A percentile compares a stretch with the other conserved stretches of the same genome.
Conservation (phyloP, 1,140 invertebrate species). For the Anastatus disparis region DNA sequence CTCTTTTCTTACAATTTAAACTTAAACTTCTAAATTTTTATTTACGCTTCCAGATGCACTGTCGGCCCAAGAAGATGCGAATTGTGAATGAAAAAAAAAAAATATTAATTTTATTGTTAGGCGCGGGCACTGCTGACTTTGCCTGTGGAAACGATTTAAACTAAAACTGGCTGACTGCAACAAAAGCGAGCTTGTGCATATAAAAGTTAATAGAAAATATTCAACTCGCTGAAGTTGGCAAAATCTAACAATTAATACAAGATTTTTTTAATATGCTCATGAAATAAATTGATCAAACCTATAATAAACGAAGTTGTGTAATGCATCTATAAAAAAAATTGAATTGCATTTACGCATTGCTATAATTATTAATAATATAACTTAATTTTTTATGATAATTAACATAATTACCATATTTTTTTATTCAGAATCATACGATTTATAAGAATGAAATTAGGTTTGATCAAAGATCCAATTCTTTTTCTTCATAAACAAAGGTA, state of each 20-base stretch:
- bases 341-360: background rate
- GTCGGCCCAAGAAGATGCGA: constrained; percentile 24
- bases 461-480: background rate
- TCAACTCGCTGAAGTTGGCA: background rate
- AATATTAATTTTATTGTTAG: background rate
- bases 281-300: no score
- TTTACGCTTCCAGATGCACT: constrained; percentile 29
- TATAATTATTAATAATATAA: background rate
- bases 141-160: constrained; percentile 18
- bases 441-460: background rate
- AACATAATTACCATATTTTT: no score
- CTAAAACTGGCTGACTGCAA: constrained; percentile 29
- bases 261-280: background rate
- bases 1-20: constrained; percentile 28
- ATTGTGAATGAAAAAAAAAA: background rate
- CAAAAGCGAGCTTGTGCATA: background rate
- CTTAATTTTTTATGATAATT: background rate
- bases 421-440: no score
- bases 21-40: constrained; percentile 14
- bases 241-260: constrained; percentile 2
- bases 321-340: no score
- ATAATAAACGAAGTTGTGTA: no score
- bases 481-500: background rate
- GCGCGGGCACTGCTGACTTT: constrained; percentile 1
- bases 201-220: constrained; percentile 6